Evolutionary conservation across 2,113 vertebrate species (phyloP), one percentile per base, ranked within the genome.

Genomic region (Siniperca chuatsi): DNA sequence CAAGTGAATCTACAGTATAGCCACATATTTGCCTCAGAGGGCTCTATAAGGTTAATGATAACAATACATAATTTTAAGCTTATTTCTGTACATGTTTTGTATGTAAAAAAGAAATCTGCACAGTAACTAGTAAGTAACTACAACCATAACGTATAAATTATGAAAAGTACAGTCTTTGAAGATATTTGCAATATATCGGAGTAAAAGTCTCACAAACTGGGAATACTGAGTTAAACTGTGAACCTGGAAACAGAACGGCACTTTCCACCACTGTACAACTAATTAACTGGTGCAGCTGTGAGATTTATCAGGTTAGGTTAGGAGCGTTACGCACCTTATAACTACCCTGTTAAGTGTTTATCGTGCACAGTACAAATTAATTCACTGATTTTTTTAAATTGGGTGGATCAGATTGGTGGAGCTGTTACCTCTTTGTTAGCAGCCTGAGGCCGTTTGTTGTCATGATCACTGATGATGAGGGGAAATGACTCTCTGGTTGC

Each of bases 401-500:
- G 35, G 23, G 5, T 9, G 13, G 42, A 33, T 84, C 18, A 78
- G 16, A 35, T 50, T 0, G 11, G 6, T 23, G 54, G 18, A 74
- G 64, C 46, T 57, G 6, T 13, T 73, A 6, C 74, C n/a, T 65
- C 21, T 48, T 0, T 55, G 37, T 81, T 64, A 29, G 42, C 57
- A 42, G 42, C 44, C 62, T 37, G 61, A 78, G 21, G n/a, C 37
- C 23, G 62, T 60, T 40, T 84, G 81, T 89, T 86, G 70, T 79
- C 48, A 21, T 55, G 20, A 78, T 86, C 82, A 57, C 52, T 61
- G 35, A 67, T 70, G 79, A 79, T 84, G 66, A 66, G 52, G 70
- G 92, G 91, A 93, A 93, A 86, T 89, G 25, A 85, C 75, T 81
- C 71, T 86, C 37, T 46, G 25, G 33, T 81, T 62, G 74, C 71